These are phyloP conservation scores for Sternarchorhynchus goeldii DNA, from an alignment of 2,797 vertebrate species.

Conservation along the genomic window DNA sequence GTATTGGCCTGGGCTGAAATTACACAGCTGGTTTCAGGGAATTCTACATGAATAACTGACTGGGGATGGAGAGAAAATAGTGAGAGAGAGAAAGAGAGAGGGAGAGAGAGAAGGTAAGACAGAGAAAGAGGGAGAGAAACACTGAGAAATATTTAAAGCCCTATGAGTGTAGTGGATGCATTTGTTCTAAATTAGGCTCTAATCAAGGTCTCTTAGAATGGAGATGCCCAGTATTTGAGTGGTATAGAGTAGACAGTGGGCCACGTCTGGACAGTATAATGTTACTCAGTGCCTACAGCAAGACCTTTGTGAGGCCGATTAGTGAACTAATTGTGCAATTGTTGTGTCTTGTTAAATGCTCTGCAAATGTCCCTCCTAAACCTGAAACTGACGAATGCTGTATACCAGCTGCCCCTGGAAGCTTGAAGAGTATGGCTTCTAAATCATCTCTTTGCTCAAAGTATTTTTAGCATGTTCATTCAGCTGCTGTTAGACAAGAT, in stretches of 20 bases:
- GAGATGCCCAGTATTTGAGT: slow-evolving; percentile 27
- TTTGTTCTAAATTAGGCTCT: slow-evolving; percentile 51
- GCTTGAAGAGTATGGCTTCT: neutral
- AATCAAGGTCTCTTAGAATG: slow-evolving; percentile 33
- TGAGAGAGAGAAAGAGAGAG: slow-evolving; percentile 19
- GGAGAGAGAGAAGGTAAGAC: neutral
- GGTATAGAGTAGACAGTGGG: neutral
- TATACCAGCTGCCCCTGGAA: neutral
- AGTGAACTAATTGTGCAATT: slow-evolving; percentile 45
- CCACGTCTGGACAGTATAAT: slow-evolving; percentile 20
- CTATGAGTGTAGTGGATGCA: slow-evolving; percentile 40
- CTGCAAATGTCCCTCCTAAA: slow-evolving; percentile 13
- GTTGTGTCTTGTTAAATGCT: slow-evolving; percentile 40
- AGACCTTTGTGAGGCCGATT: slow-evolving; percentile 34
- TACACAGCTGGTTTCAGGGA: slow-evolving; percentile 64
- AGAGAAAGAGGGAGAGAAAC: slow-evolving; percentile 15
- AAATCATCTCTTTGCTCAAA: slow-evolving; percentile 36
- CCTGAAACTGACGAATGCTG: slow-evolving; percentile 18
- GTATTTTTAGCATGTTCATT: slow-evolving; percentile 28
- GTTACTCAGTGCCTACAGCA: slow-evolving; percentile 9
- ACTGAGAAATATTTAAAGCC: slow-evolving; percentile 35
- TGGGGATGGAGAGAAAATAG: slow-evolving; percentile 9
- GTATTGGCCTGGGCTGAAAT: slow-evolving; percentile 53
- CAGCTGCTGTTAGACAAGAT: slow-evolving; percentile 16
- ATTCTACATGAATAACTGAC: slow-evolving; percentile 48